A percentile compares a stretch with the other conserved stretches of the same genome.
Conservation (phyloP, 1,140 invertebrate genomes). For the Scaptomyza montana region DNA sequence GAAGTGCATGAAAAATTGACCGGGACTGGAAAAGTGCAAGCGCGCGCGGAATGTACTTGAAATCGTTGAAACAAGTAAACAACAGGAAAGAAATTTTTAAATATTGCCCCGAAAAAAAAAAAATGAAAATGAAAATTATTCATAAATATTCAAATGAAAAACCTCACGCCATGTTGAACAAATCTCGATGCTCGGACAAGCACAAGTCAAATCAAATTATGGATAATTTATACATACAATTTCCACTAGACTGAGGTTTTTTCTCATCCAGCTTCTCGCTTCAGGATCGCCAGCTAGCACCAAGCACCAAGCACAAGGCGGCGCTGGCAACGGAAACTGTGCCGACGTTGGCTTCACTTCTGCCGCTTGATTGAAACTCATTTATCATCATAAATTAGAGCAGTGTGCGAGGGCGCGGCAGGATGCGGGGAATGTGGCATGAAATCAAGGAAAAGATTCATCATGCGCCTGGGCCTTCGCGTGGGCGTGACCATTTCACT, state of each 20-base stretch:
- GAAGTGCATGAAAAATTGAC: conserved; percentile 49
- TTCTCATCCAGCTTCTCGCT: neutral
- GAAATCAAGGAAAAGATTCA: conserved; percentile 65
- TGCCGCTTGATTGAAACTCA: conserved; percentile 83
- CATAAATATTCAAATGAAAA: conserved; percentile 79
- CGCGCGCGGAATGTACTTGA: conserved; percentile 9
- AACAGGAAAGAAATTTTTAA: conserved; percentile 12
- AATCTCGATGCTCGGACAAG: conserved; percentile 32
- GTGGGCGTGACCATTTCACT: conserved; percentile 39
- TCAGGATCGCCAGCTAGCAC: conserved; percentile 6
- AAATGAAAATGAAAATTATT: conserved; percentile 37
- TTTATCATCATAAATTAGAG: conserved; percentile 83
- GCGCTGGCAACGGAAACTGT: conserved; percentile 35
- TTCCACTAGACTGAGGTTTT: conserved; percentile 48
- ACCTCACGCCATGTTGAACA: conserved; percentile 36
- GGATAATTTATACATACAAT: conserved; percentile 71
- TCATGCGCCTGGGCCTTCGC: conserved; percentile 49
- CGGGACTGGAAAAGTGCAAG: conserved; percentile 37
- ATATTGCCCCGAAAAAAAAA: conserved; percentile 15
- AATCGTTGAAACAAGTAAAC: conserved; percentile 3
- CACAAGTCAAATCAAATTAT: conserved; percentile 71
- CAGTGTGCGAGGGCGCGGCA: conserved; percentile 1
- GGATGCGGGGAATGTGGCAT: conserved; percentile 27
- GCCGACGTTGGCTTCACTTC: conserved; percentile 64
- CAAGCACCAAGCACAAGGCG: conserved; percentile 24